Percentiles rank a stretch among this genome's conserved stretches.
These are phyloP conservation scores for Pseudopodoces humilis DNA, from an alignment of 2,113 vertebrate species.

Conservation along the genomic window DNA sequence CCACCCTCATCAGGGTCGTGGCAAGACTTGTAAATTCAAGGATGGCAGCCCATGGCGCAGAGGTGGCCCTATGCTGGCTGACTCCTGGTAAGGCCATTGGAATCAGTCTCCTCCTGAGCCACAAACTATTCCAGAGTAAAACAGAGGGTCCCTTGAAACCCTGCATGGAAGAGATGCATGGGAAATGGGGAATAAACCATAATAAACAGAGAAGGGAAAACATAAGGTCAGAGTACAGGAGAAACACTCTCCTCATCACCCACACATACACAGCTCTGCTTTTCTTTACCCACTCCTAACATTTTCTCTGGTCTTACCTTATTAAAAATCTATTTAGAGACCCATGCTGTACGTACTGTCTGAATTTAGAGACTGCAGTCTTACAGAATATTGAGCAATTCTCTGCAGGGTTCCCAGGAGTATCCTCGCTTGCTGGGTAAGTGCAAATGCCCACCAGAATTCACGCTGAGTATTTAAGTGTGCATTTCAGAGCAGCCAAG, in stretches of 20 bases:
- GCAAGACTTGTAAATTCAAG: neutral
- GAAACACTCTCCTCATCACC: neutral
- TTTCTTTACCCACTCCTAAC: neutral
- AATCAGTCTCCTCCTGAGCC: neutral
- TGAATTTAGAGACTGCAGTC: neutral
- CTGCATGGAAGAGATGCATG: fast-evolving
- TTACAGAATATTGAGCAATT: neutral
- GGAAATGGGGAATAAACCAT: neutral
- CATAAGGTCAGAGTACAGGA: neutral
- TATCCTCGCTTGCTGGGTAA: neutral
- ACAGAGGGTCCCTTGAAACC: neutral
- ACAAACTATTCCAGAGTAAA: neutral
- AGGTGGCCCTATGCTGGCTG: neutral
- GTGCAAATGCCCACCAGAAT: neutral
- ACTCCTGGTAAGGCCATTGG: neutral
- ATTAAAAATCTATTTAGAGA: neutral
- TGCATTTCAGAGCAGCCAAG: neutral
- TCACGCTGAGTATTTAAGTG: neutral
- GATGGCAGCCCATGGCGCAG: neutral
- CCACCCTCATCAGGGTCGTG: fast-evolving
- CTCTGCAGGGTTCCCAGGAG: neutral
- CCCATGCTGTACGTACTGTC: fast-evolving
- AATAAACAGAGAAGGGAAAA: neutral
- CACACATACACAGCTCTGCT: neutral
- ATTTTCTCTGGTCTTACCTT: neutral